Evolutionary conservation across 2,797 vertebrate species (phyloP), one percentile per base, ranked within the genome.

Genomic region (Glossophaga mutica): DNA sequence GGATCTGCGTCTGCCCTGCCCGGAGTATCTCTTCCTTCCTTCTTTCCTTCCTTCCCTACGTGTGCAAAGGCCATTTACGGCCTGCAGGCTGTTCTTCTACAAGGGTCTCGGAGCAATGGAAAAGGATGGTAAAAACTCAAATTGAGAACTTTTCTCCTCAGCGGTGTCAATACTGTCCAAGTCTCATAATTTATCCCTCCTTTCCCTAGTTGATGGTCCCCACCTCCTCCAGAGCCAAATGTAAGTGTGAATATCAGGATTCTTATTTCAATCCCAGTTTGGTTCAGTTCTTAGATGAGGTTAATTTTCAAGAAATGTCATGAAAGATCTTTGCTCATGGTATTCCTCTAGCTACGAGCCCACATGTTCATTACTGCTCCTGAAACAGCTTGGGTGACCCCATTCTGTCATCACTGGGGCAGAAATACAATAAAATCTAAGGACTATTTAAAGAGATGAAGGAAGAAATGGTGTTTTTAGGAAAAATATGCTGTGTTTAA

Each of bases 381-480:
- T n/a, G 68, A 71, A 14, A 39, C n/a, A 90, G 79, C 39, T 57
- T 5, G 9, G 57, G 65, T 59, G 88, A 94, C 87, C 55, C 88
- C 34, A 4, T 12, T 9, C 94, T 93, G 73, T 85, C 73, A 39
- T 87, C 55, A 39, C 19, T 29, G 70, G 29, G 91, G 24, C 68
- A 93, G 94, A 74, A 59, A 73, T 62, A 46, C 83, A 94, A 84
- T 85, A 93, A 87, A 92, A 86, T 92, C 59, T 34, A 57, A 94
- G 77, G 46, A 21, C 59, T 91, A 50, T 73, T 96, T 85, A 92
- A 97, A 91, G 95, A 59, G 76, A 74, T 22, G 55, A 95, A 70
- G 83, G 94, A 96, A 55, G 91, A 93, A 93, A 93, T 65, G 71
- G 82, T 91, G 90, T 93, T 92, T 77, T 90, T 73, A 59, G 87